These are phyloP conservation scores for Drosophila parthenogenetica DNA, from an alignment of 2,888 invertebrate species.

Conservation along the genomic window DNA sequence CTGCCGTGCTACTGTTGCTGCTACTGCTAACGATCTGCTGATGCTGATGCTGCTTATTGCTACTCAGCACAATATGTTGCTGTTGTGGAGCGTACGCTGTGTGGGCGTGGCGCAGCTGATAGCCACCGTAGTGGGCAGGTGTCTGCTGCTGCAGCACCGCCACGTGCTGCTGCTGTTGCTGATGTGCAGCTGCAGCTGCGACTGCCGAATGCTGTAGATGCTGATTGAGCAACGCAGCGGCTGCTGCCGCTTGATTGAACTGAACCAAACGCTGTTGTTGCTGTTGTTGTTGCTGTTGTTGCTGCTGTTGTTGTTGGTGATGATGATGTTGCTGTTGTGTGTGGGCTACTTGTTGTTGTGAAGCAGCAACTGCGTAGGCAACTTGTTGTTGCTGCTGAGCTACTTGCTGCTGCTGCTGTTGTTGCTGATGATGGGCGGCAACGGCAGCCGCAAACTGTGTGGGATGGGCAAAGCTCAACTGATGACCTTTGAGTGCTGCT, in stretches of 20 bases:
- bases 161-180: conserved; percentile 79
- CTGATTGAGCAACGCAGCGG: conserved; percentile 81
- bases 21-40: conserved; percentile 47
- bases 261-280: conserved; percentile 78
- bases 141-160: conserved; percentile 76
- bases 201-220: conserved; percentile 79
- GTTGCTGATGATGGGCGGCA: conserved; percentile 76
- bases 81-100: conserved; percentile 71
- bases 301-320: conserved; percentile 53
- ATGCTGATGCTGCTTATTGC: conserved; percentile 53
- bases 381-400: conserved; percentile 56
- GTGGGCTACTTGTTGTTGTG: conserved; percentile 82
- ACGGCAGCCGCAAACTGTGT: conserved; percentile 82
- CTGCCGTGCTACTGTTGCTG: conserved; percentile 52
- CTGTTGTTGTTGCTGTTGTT: conserved; percentile 67
- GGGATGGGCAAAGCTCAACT: conserved; percentile 76
- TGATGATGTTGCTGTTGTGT: conserved; percentile 78
- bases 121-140: conserved; percentile 78
- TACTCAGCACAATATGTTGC: conserved; percentile 66
- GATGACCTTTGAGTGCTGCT: conserved; percentile 80
- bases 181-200: conserved; percentile 82
- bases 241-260: conserved; percentile 79
- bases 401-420: conserved; percentile 53
- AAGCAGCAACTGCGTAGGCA: conserved; percentile 59
- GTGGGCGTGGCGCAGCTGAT: conserved; percentile 77